Percentiles rank a stretch among this genome's conserved stretches.
phyloP scores from a whole-genome alignment of 2,113 vertebrate species.

The Chionis minor region DNA sequence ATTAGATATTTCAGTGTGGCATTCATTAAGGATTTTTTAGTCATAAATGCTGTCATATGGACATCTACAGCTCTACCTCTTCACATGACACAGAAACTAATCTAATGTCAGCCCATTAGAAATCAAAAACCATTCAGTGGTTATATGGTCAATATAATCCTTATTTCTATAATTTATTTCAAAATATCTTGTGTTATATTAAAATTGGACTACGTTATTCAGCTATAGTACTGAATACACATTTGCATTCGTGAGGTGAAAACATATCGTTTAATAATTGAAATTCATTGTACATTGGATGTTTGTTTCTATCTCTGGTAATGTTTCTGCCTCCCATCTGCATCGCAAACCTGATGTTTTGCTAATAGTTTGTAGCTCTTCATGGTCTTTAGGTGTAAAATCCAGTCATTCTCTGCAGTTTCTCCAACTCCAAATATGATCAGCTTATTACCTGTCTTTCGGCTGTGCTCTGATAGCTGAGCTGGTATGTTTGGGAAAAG shows the following conservation, averaged over 20 bases:
- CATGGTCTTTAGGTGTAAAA: background rate
- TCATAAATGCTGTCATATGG: background rate
- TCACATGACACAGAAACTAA: background rate
- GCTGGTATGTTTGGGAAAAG: background rate
- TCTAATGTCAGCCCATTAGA: background rate
- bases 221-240: background rate
- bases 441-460: background rate
- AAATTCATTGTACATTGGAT: background rate
- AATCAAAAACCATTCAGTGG: background rate
- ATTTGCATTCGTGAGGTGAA: background rate
- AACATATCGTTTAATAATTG: background rate
- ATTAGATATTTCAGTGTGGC: background rate
- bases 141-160: too few species aligned
- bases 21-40: background rate
- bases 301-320: background rate
- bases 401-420: background rate
- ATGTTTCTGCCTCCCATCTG: background rate
- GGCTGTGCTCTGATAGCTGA: background rate
- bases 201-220: background rate
- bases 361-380: background rate
- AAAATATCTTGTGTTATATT: background rate
- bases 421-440: background rate
- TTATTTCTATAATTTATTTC: background rate
- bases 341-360: background rate
- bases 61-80: background rate